Conservation (phyloP, 2,888 invertebrate genomes). For the Idaea dimidiata region DNA sequence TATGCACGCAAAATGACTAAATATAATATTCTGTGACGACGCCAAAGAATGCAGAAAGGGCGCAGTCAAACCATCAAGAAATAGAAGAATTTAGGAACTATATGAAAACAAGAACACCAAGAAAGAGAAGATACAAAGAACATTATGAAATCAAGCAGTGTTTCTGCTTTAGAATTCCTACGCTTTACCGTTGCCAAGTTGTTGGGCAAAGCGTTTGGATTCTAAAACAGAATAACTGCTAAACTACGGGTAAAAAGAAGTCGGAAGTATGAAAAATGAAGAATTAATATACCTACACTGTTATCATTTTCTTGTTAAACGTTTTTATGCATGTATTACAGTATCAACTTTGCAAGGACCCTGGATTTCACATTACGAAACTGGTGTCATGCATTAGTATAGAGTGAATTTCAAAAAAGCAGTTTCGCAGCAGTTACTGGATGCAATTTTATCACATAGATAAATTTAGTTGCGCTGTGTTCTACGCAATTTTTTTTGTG, state of each 20-base stretch:
- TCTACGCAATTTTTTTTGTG: too few relatives aligned
- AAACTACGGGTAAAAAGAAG: slow-evolving; percentile 21
- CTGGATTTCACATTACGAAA: too few relatives aligned
- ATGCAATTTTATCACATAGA: too few relatives aligned
- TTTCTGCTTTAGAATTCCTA: slow-evolving; percentile 96
- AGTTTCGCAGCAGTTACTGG: too few relatives aligned
- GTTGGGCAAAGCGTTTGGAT: slow-evolving; percentile 97
- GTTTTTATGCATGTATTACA: too few relatives aligned
- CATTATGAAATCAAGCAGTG: slow-evolving; percentile 36
- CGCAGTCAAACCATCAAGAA: slow-evolving; percentile 24
- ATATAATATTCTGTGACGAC: slow-evolving; percentile 6
- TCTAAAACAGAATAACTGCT: slow-evolving; percentile 89
- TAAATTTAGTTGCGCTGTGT: too few relatives aligned
- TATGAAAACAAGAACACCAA: slow-evolving; percentile 8
- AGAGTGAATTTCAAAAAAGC: too few relatives aligned
- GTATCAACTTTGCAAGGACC: too few relatives aligned
- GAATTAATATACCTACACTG: not conserved
- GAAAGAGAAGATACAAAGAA: slow-evolving; percentile 32
- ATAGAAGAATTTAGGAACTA: not conserved
- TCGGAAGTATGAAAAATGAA: not conserved
- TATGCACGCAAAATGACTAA: too few relatives aligned
- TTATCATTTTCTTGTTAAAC: too few relatives aligned
- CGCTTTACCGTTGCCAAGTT: slow-evolving; percentile 92
- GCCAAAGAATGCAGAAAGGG: not conserved
- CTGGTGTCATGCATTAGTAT: too few relatives aligned